Conservation (phyloP, 2,113 vertebrate genomes). For the Felis chaus region DNA sequence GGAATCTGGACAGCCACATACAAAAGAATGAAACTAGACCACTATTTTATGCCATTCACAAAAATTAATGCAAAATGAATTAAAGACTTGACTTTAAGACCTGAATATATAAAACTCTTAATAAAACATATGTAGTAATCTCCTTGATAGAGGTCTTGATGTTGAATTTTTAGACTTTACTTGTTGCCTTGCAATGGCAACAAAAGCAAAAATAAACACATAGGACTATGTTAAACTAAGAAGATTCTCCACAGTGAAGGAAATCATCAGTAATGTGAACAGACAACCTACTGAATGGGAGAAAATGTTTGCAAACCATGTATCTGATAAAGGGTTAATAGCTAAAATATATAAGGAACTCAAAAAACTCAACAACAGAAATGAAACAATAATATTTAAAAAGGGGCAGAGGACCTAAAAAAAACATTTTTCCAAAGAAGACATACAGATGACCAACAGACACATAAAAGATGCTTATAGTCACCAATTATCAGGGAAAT, state of each 20-base stretch:
- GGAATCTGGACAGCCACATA: not conserved
- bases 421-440: not conserved
- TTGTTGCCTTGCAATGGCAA: not conserved
- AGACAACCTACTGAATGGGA: not conserved
- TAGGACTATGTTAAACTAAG: not conserved
- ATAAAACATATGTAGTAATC: not conserved
- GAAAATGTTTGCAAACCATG: not conserved
- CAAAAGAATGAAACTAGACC: not conserved
- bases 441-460: not conserved
- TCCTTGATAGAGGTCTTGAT: not conserved
- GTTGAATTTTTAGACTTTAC: not conserved
- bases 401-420: not conserved
- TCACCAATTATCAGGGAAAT: not conserved
- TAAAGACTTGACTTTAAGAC: not conserved
- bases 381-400: not conserved
- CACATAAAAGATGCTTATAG: not conserved
- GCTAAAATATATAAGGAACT: not conserved
- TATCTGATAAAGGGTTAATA: not conserved
- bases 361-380: not conserved
- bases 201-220: not conserved
- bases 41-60: not conserved
- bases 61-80: not conserved
- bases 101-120: not conserved
- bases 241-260: not conserved
- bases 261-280: not conserved